A percentile compares a stretch with the other conserved stretches of the same genome.
Conservation (phyloP, 2,113 vertebrate genomes). For the Clinocottus analis region DNA sequence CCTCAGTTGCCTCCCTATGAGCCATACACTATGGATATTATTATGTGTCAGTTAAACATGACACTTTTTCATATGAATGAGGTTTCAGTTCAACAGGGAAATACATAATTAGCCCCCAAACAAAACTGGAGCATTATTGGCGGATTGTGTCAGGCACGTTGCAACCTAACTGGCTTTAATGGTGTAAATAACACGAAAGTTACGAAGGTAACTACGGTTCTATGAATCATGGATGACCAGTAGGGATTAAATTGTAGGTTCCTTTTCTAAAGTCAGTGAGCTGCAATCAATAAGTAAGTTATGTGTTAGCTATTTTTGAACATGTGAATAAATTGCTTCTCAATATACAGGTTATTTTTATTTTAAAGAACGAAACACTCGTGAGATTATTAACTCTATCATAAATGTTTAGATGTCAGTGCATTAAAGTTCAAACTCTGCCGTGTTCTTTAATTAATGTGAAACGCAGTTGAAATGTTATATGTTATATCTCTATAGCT, state of each 20-base stretch:
- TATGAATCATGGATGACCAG: too few relatives aligned
- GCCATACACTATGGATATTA: background rate
- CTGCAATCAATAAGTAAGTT: background rate
- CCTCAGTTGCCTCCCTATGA: background rate
- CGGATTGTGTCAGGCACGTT: background rate
- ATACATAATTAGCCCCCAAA: slow-evolving; percentile 5
- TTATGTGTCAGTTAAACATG: background rate
- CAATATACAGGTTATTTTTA: background rate
- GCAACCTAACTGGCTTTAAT: background rate
- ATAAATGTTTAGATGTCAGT: background rate
- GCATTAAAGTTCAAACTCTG: background rate
- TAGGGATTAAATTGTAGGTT: too few relatives aligned
- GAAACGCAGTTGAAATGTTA: background rate
- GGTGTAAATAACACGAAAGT: too few relatives aligned
- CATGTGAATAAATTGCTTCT: background rate
- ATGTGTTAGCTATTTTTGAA: background rate
- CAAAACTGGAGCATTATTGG: too few relatives aligned
- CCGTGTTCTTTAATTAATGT: background rate
- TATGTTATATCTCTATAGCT: slow-evolving; percentile 75
- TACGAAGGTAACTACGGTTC: too few relatives aligned
- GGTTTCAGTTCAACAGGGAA: background rate
- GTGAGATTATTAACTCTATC: background rate
- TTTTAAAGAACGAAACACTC: background rate
- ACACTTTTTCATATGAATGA: background rate
- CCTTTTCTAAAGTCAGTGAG: background rate